Evolutionary conservation across 64 coral and sea anemone species (phyloP), one percentile per base, ranked within the genome.

Genomic region (Porites australiensis): DNA sequence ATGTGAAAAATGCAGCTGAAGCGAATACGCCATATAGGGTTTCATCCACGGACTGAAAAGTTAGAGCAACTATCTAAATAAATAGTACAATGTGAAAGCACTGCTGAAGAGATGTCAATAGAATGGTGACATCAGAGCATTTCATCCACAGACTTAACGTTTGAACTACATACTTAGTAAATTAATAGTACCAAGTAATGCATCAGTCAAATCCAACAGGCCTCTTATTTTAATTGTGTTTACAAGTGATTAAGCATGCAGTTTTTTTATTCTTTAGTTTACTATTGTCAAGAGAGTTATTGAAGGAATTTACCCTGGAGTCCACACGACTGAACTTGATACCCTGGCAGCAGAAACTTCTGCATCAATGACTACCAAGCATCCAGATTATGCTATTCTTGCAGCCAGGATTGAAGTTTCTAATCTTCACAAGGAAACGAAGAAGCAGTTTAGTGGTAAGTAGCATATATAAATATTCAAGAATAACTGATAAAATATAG

Each of bases 401-500:
- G 97, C 94, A 52, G 97, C 97, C 44, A 86, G 97, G 44, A 96
- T 98, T 85, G 97, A 95, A 73, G 97, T 98, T 19, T 98, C 97
- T 50, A 98, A 98, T 64, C 88, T 98, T 76, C 97, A 98, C 88
- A 98, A 98, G 87, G 97, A 98, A 91, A 96, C 97, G n/a, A 96
- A 93, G 44, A 98, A 98, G 77, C 13, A 62, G 1, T 98, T 98
- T 43, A 98, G 97, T 92, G 97, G 97, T 98, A 74, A 58, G 87
- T 66, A 14, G 21, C 7, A 37, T 37, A 55, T 23, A 58, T 50
- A 18, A 50, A 57, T 57, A 9, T 12, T 57, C 7, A 7, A 57
- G 54, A 5, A 37, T 37, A 37, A 37, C 27, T 37, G 27, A 37
- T 37, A 37, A 37, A 37, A 37, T 37, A 37, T 0, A 37, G 27